These are phyloP conservation scores for Falco concolor DNA, from an alignment of 2,797 vertebrate genomes.

Conservation along the genomic window DNA sequence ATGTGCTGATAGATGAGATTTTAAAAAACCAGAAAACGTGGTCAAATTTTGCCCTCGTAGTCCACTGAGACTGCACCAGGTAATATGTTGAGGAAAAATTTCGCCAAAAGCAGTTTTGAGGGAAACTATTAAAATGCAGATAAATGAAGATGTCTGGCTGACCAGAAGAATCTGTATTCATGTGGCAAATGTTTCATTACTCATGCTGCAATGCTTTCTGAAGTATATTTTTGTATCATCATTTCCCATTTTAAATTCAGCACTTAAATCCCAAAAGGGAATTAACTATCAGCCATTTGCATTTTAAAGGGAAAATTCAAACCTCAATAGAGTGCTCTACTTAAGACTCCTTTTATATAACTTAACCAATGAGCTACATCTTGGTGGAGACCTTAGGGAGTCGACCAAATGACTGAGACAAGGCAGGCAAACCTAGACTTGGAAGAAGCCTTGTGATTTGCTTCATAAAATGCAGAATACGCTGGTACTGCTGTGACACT, in stretches of 20 bases:
- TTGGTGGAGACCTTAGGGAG: not conserved
- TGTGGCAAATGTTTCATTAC: not conserved
- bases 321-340: not conserved
- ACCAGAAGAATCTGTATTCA: not conserved
- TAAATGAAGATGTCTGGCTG: not conserved
- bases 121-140: not conserved
- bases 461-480: not conserved
- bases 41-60: not conserved
- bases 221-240: constrained; percentile 29
- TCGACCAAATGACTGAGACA: not conserved
- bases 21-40: not conserved
- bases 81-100: not conserved
- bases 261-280: constrained; percentile 23
- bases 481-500: not conserved
- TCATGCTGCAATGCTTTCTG: constrained; percentile 1
- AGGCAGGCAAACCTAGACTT: not conserved
- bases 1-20: not conserved
- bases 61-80: not conserved
- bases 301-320: constrained; percentile 57
- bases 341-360: constrained; percentile 13
- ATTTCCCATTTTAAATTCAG: constrained; percentile 29
- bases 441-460: not conserved
- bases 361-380: not conserved
- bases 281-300: constrained; percentile 49
- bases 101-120: not conserved